These are phyloP conservation scores for Rhodophaea formosa DNA, from an alignment of 2,888 invertebrate species.

Conservation along the genomic window DNA sequence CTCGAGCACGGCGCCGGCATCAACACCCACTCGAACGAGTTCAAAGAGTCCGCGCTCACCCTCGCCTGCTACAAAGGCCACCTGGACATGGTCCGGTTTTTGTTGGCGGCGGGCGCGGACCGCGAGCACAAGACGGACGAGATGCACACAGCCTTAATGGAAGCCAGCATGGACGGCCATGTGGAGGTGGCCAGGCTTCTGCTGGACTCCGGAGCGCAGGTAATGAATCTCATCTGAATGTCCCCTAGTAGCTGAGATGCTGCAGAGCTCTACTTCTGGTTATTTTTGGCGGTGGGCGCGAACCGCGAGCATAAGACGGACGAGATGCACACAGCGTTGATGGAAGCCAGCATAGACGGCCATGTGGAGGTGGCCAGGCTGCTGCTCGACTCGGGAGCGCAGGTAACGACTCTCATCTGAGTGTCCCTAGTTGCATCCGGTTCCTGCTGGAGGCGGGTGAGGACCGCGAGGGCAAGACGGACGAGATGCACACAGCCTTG, in stretches of 20 bases:
- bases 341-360: constrained; percentile 99
- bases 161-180: constrained; percentile 99
- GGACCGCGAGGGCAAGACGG: constrained; percentile 98
- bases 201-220: constrained; percentile 97
- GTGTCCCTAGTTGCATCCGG: constrained; percentile 80
- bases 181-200: constrained; percentile 97
- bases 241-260: no score
- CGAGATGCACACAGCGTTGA: constrained; percentile 99
- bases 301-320: constrained; percentile 99
- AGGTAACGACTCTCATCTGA: constrained; percentile 72
- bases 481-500: constrained; percentile 99
- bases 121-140: constrained; percentile 99
- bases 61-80: constrained; percentile 97
- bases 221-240: constrained; percentile 46
- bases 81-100: constrained; percentile 97
- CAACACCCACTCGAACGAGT: constrained; percentile 99
- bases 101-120: constrained; percentile 97
- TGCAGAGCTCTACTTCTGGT: no score
- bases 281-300: constrained; percentile 96
- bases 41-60: constrained; percentile 98
- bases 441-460: constrained; percentile 97
- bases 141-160: constrained; percentile 99
- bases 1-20: constrained; percentile 97
- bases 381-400: constrained; percentile 97
- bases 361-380: constrained; percentile 98